Conservation (phyloP, 2,888 invertebrate genomes). For the Platerodrilus igneus region DNA sequence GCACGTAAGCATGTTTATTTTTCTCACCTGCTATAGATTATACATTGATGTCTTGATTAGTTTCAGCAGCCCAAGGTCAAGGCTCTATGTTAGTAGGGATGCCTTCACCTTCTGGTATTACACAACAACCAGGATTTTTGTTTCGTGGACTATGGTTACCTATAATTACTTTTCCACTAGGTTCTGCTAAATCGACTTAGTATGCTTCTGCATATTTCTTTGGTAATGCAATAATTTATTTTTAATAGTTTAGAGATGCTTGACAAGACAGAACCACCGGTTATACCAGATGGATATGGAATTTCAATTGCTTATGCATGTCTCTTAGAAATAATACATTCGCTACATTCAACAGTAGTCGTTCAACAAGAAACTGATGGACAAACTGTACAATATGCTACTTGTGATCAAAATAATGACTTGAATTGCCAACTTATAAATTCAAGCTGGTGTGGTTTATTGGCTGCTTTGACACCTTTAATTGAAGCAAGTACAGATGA, state of each 20-base stretch:
- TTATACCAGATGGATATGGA: slow-evolving; percentile 95
- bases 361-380: slow-evolving; percentile 47
- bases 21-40: no score
- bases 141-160: slow-evolving; percentile 92
- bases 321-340: slow-evolving; percentile 85
- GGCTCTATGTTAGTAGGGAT: slow-evolving; percentile 62
- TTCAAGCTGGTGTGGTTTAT: slow-evolving; percentile 92
- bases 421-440: slow-evolving; percentile 74
- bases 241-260: slow-evolving; percentile 84
- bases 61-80: slow-evolving; percentile 53
- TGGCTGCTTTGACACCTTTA: slow-evolving; percentile 85
- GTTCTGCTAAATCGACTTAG: slow-evolving; percentile 87
- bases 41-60: slow-evolving; percentile 37
- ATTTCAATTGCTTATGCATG: slow-evolving; percentile 94
- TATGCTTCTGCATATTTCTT: slow-evolving; percentile 52
- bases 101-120: slow-evolving; percentile 70
- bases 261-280: slow-evolving; percentile 90
- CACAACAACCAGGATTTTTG: slow-evolving; percentile 87
- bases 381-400: slow-evolving; percentile 19
- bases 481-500: slow-evolving; percentile 96
- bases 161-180: slow-evolving; percentile 76
- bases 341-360: slow-evolving; percentile 70
- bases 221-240: slow-evolving; percentile 19
- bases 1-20: slow-evolving; percentile 46
- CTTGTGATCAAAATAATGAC: slow-evolving; percentile 37